A percentile compares a stretch with the other conserved stretches of the same genome.
phyloP scores from a whole-genome alignment of 2,113 vertebrate species.

The Syngnathus floridae region DNA sequence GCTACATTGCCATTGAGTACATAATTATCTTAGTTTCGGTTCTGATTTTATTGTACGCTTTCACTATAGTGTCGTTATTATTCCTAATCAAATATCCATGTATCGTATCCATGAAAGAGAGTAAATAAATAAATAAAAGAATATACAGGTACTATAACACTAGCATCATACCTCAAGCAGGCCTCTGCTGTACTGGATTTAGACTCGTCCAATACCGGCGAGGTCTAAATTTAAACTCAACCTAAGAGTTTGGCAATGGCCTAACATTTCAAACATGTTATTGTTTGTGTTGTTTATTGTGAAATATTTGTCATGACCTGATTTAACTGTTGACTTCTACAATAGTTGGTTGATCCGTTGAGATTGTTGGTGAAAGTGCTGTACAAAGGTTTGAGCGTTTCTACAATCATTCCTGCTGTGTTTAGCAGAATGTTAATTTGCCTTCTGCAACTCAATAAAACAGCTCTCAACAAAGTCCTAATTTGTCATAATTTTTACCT shows the following conservation, averaged over 20 bases:
- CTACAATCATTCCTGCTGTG: slow-evolving; percentile 69
- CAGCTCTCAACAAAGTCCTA: slow-evolving; percentile 45
- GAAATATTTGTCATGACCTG: slow-evolving; percentile 16
- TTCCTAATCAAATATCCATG: neutral
- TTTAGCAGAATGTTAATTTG: slow-evolving; percentile 63
- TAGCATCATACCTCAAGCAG: neutral
- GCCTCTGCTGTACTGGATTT: neutral
- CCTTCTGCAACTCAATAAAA: slow-evolving; percentile 68
- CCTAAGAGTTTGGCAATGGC: slow-evolving; percentile 11
- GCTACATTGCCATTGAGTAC: neutral
- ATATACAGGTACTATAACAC: neutral
- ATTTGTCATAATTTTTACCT: neutral
- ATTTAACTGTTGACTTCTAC: slow-evolving; percentile 31
- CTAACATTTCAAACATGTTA: slow-evolving; percentile 7
- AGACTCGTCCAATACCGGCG: slow-evolving; percentile 1
- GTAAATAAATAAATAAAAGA: neutral
- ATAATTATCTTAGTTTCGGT: neutral
- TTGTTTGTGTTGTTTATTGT: slow-evolving; percentile 21
- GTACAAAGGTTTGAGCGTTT: slow-evolving; percentile 59
- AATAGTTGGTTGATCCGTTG: slow-evolving; percentile 28
- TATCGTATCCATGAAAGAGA: neutral
- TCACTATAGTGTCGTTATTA: neutral
- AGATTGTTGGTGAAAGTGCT: slow-evolving; percentile 39
- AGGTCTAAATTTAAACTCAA: slow-evolving; percentile 7
- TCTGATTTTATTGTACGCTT: neutral